A percentile compares a stretch with the other conserved stretches of the same genome.
Conservation (phyloP, 2,888 invertebrate genomes). For the Tipula unca region DNA sequence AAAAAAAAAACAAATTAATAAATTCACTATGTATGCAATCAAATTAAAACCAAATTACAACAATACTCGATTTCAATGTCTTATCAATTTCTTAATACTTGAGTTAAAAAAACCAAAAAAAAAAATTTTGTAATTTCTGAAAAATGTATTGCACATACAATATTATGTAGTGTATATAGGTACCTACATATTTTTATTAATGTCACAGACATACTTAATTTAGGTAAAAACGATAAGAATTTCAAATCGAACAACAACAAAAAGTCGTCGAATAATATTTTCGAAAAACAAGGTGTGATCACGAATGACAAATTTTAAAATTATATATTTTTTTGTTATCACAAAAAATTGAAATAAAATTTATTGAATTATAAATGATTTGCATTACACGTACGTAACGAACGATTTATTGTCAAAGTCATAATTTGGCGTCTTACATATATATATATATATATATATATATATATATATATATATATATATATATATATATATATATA, state of each 20-base stretch:
- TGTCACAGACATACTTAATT: not conserved
- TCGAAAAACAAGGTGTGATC: not conserved
- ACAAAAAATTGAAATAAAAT: not conserved
- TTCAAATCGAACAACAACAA: not conserved
- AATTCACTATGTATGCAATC: not conserved
- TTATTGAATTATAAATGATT: not conserved
- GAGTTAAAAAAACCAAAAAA: not conserved
- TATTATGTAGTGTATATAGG: not conserved
- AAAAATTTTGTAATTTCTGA: not conserved
- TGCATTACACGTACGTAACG: not conserved
- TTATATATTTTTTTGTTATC: not conserved
- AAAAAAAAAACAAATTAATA: not conserved
- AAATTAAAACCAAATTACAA: not conserved
- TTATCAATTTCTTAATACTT: conserved; percentile 9
- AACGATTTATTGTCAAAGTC: not conserved
- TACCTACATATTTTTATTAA: not conserved
- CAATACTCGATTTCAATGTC: not conserved
- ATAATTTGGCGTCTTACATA: not conserved
- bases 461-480: not conserved
- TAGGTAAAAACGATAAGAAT: not conserved
- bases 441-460: not conserved
- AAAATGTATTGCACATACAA: not conserved
- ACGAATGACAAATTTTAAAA: not conserved
- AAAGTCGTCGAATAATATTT: not conserved
- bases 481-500: too few relatives aligned